These are phyloP conservation scores for Epinotia ramella DNA, from an alignment of 2,888 invertebrate species.

Conservation along the genomic window DNA sequence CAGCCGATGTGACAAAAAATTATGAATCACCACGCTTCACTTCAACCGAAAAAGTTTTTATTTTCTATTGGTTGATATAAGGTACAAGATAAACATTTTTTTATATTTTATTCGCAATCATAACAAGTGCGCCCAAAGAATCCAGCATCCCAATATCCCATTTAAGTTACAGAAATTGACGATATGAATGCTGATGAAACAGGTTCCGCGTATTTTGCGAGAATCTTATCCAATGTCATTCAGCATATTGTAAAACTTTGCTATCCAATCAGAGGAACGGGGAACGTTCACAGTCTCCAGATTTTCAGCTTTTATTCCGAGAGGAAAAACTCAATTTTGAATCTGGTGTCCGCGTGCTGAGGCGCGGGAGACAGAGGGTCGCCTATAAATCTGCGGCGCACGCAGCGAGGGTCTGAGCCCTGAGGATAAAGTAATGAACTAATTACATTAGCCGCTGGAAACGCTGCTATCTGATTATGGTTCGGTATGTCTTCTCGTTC, in stretches of 20 bases:
- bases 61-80: constrained; percentile 36
- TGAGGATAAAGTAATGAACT: constrained; percentile 80
- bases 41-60: constrained; percentile 52
- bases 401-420: constrained; percentile 65
- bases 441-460: constrained; percentile 79
- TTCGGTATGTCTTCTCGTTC: background rate
- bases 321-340: constrained; percentile 63
- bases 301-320: constrained; percentile 59
- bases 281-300: constrained; percentile 53
- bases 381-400: constrained; percentile 74
- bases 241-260: constrained; percentile 44
- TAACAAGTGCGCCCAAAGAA: constrained; percentile 10
- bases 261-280: constrained; percentile 39
- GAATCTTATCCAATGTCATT: constrained; percentile 41
- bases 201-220: constrained; percentile 28
- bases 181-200: constrained; percentile 41
- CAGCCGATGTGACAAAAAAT: constrained; percentile 51
- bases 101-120: background rate
- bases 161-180: constrained; percentile 36
- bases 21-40: constrained; percentile 62
- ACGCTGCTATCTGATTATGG: constrained; percentile 59
- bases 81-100: constrained; percentile 11
- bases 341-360: constrained; percentile 60
- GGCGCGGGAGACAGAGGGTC: constrained; percentile 60
- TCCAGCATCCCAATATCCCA: constrained; percentile 24